Conservation (phyloP, 2,888 invertebrate genomes). For the Torymus texanus region DNA sequence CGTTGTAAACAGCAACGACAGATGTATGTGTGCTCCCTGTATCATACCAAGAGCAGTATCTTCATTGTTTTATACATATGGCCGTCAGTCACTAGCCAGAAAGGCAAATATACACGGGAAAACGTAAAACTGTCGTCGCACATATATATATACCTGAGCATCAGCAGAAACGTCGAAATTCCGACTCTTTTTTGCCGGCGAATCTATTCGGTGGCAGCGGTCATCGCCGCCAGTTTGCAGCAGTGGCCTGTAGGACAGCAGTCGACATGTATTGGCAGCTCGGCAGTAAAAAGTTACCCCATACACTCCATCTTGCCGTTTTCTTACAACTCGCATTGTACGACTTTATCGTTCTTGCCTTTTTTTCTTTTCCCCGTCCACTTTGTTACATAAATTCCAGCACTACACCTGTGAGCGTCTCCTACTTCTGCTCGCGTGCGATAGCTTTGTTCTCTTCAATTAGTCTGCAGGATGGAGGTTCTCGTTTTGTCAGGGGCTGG, state of each 20-base stretch:
- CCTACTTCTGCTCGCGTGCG: no score
- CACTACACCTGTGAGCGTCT: background rate
- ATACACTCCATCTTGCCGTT: constrained; percentile 61
- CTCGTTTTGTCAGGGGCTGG: background rate
- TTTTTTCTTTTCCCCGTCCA: background rate
- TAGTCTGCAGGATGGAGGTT: background rate
- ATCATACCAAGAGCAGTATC: no score
- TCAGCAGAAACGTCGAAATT: constrained; percentile 2
- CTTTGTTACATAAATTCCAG: constrained; percentile 3
- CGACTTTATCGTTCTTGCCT: constrained; percentile 14
- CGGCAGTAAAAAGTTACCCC: constrained; percentile 65
- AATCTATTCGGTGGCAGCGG: constrained; percentile 19
- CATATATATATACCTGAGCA: constrained; percentile 5
- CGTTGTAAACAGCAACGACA: no score
- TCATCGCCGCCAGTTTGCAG: constrained; percentile 52
- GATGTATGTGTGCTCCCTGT: no score
- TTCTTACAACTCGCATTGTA: constrained; percentile 32
- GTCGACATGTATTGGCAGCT: constrained; percentile 65
- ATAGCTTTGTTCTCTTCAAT: constrained; percentile 15
- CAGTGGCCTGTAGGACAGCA: constrained; percentile 66
- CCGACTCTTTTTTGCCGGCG: constrained; percentile 15
- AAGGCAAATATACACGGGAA: no score
- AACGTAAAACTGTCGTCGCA: no score
- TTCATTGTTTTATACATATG: no score
- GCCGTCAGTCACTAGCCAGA: no score